Evolutionary conservation across 2,113 vertebrate genomes (phyloP).

Genomic region (Dicerorhinus sumatrensis): DNA sequence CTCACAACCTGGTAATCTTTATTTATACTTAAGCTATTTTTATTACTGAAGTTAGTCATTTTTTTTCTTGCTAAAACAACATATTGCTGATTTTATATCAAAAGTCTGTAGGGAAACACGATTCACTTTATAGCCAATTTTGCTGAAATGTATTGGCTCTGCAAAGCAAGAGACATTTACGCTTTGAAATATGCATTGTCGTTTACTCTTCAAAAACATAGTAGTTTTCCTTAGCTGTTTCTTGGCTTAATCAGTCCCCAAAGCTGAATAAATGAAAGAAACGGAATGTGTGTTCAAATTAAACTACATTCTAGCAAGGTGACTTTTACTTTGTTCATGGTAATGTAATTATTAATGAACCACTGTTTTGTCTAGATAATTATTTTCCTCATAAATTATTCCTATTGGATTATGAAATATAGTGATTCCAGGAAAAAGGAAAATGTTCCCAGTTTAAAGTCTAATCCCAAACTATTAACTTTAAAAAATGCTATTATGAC

Average conservation of each 20-base stretch:
- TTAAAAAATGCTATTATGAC: not conserved
- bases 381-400: slow-evolving; percentile 60
- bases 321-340: slow-evolving; percentile 38
- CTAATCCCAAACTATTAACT: slow-evolving; percentile 30
- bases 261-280: slow-evolving; percentile 69
- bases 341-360: slow-evolving; percentile 53
- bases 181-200: slow-evolving; percentile 78
- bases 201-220: slow-evolving; percentile 67
- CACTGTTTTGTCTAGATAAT: slow-evolving; percentile 56
- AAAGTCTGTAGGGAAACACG: slow-evolving; percentile 72
- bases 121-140: slow-evolving; percentile 75
- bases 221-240: slow-evolving; percentile 61
- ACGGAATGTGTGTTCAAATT: not conserved
- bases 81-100: slow-evolving; percentile 72
- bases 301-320: slow-evolving; percentile 26
- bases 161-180: slow-evolving; percentile 66
- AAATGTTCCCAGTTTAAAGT: slow-evolving; percentile 7
- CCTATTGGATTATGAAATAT: slow-evolving; percentile 26
- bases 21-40: slow-evolving; percentile 67
- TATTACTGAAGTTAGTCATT: slow-evolving; percentile 52
- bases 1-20: slow-evolving; percentile 52
- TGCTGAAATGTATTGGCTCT: slow-evolving; percentile 66
- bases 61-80: slow-evolving; percentile 71
- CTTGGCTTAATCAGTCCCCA: slow-evolving; percentile 67
- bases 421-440: not conserved